phyloP scores from a whole-genome alignment of 2,113 vertebrate genomes.

The Diadophis punctatus region DNA sequence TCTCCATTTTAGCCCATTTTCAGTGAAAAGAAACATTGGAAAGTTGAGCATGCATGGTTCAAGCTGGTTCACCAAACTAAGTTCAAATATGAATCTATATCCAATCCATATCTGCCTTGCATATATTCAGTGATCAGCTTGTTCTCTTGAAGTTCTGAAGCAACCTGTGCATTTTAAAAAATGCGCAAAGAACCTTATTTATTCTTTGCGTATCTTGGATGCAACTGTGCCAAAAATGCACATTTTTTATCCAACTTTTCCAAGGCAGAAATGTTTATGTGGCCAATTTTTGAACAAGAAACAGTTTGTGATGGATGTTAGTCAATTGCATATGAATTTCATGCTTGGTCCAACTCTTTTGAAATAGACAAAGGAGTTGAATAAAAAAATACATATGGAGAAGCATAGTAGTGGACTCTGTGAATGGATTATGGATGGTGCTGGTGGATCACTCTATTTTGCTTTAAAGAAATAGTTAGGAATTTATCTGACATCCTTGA shows the following conservation, averaged over 20 bases:
- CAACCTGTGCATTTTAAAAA: background rate
- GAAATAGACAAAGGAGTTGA: background rate
- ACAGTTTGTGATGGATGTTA: background rate
- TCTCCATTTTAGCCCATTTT: background rate
- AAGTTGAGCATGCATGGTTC: background rate
- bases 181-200: background rate
- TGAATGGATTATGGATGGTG: background rate
- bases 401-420: background rate
- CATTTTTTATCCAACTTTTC: background rate
- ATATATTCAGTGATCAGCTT: background rate
- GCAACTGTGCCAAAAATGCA: background rate
- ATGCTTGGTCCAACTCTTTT: background rate
- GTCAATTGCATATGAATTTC: background rate
- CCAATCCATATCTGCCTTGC: background rate
- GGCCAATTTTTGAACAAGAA: background rate
- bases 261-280: background rate
- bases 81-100: background rate
- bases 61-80: background rate
- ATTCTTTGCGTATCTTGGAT: background rate
- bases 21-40: background rate
- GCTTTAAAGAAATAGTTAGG: background rate
- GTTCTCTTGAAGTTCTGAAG: background rate
- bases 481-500: background rate
- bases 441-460: background rate
- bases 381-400: background rate